Evolutionary conservation across 2,113 vertebrate genomes (phyloP), one percentile per base, ranked within the genome.

Genomic region (Tragulus kanchil): DNA sequence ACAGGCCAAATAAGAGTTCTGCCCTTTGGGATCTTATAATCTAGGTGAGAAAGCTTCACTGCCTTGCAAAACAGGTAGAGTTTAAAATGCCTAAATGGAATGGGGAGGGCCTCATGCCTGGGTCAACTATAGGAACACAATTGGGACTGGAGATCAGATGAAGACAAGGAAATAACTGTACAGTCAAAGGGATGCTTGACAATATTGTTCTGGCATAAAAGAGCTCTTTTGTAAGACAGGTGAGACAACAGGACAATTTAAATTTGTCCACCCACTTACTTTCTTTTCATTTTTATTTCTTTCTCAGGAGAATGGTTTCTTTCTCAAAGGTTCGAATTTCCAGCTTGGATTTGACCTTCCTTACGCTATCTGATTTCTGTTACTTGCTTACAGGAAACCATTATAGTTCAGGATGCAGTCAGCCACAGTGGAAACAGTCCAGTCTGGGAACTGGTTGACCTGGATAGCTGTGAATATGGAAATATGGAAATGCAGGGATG

Each of bases 311-410:
- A 84, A 81, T 67, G 28, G 5, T 62, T 84, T 94, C 28, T 92
- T 95, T 94, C 69, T 84, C 36, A 3, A 1, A 81, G 81, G 90
- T 81, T 69, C 52, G n/a, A 36, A 84, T 79, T 95, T 89, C n/a
- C 45, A 90, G 56, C 42, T 93, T 78, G 19, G 15, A 45, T 87
- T 89, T 62, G 77, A 73, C 19, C 56, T 95, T 96, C 21, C 16
- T 90, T 87, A 45, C 6, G 11, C 31, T 92, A 14, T 92, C 79
- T 95, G 85, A 93, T 94, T 84, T 75, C 62, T 88, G 64, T 50
- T 82, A 31, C 84, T 61, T 90, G 85, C 85, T 87, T 84, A 81
- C 6, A 69, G 75, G n/a, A 85, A 92, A 48, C 31, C 28, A 58
- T 8, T 92, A 42, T 79, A 52, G 12, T 67, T 56, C n/a, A 52